A percentile compares a stretch with the other conserved stretches of the same genome.
These are phyloP conservation scores for Nasonia vitripennis DNA, from an alignment of 1,140 invertebrate species.

Conservation along the genomic window DNA sequence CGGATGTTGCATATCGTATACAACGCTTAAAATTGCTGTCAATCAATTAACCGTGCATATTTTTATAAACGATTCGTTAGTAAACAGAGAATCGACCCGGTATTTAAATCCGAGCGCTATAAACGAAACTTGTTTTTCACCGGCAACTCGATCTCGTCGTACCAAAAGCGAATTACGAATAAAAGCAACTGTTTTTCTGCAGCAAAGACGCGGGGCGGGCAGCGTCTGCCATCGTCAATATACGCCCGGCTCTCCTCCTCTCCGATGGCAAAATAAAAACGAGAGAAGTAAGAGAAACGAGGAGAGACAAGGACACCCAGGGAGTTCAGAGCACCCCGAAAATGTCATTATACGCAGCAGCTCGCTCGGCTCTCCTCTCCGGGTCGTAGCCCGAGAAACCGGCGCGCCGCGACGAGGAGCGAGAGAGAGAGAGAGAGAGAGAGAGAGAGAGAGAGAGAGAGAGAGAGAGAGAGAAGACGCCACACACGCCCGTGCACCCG, in stretches of 20 bases:
- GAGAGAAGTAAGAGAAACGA: neutral
- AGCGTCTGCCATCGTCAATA: too few relatives aligned
- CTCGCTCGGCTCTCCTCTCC: neutral
- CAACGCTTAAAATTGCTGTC: too few relatives aligned
- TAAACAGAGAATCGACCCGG: too few relatives aligned
- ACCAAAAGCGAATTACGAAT: neutral
- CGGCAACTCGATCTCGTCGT: too few relatives aligned
- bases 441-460: neutral
- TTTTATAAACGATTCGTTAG: too few relatives aligned
- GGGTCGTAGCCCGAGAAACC: neutral
- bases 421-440: slow-evolving; percentile 8
- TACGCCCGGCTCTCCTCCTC: too few relatives aligned
- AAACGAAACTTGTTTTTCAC: too few relatives aligned
- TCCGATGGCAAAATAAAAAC: neutral
- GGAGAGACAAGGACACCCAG: neutral
- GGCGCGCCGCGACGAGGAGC: neutral
- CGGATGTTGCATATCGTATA: too few relatives aligned
- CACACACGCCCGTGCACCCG: neutral
- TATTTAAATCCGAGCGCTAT: too few relatives aligned
- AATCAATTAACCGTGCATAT: too few relatives aligned
- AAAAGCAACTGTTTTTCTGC: neutral
- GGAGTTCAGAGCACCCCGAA: slow-evolving; percentile 49
- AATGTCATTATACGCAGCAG: slow-evolving; percentile 53
- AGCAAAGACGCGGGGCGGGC: neutral
- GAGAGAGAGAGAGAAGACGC: neutral